Percentiles rank a stretch among this genome's conserved stretches.
These are phyloP conservation scores for Mantis religiosa DNA, from an alignment of 2,888 invertebrate genomes.

Conservation along the genomic window DNA sequence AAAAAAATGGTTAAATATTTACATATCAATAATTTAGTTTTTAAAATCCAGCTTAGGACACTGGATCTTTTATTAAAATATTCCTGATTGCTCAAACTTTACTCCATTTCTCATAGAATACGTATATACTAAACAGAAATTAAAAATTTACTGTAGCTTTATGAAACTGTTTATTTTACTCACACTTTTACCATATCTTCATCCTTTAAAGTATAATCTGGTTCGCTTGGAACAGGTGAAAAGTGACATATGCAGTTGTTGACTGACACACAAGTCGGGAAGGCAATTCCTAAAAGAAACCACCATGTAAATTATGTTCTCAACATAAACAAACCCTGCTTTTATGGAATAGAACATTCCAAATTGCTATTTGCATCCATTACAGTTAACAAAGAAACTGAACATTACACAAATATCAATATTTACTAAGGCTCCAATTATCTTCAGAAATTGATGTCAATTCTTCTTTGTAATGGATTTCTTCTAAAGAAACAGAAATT, in stretches of 20 bases:
- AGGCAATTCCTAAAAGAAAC: slow-evolving; percentile 68
- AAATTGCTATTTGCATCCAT: too few species aligned
- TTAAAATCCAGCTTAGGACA: too few species aligned
- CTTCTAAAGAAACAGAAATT: too few species aligned
- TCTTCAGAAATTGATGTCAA: too few species aligned
- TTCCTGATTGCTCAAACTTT: not conserved
- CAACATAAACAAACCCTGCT: not conserved
- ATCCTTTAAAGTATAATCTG: slow-evolving; percentile 77
- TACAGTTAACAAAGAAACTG: too few species aligned
- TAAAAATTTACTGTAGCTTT: not conserved
- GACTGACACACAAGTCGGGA: slow-evolving; percentile 96
- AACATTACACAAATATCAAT: too few species aligned
- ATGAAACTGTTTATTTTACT: slow-evolving; percentile 44
- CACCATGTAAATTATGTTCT: not conserved
- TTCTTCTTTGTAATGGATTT: too few species aligned
- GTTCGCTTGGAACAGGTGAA: slow-evolving; percentile 92
- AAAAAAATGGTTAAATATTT: too few species aligned
- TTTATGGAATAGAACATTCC: not conserved
- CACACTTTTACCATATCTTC: slow-evolving; percentile 97
- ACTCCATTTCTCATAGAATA: not conserved
- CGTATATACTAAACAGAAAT: not conserved
- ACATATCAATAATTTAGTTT: too few species aligned
- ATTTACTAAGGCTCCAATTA: too few species aligned
- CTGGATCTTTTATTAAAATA: too few species aligned
- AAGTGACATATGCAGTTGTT: slow-evolving; percentile 99